Evolutionary conservation across 2,888 invertebrate genomes (phyloP), one percentile per base, ranked within the genome.

Genomic region (Eristalis intricaria): DNA sequence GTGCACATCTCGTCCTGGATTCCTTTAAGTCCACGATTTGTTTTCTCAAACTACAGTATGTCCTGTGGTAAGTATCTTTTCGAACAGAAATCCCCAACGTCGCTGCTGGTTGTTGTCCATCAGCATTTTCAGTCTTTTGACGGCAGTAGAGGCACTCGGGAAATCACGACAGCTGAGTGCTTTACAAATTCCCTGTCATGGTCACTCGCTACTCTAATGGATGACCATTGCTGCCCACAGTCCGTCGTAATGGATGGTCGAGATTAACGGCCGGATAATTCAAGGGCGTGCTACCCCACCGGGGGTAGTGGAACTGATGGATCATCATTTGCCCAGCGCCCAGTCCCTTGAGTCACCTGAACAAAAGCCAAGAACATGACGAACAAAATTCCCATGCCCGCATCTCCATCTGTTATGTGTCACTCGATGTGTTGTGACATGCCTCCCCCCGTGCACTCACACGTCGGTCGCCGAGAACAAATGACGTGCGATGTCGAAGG

Each of bases 401-500:
- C 58, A 26, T 19, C 10, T 8, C 8, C 32, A 10, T 32, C 64
- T 26, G 19, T 43, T 32, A 26, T 11, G n/a, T n/a, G 10, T 11
- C 15, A 60, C 19, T 22, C 4, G 22, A 22, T 35, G 5, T 10
- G 23, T 23, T 10, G 26, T 26, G 23, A 19, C 60, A 26, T 40
- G 26, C 26, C 5, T 2, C 11, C 38, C 15, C 13, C 26, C 23
- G 64, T 74, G 74, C 69, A 65, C 43, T n/a, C 50, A 71, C 84
- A 76, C 76, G 29, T 4, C 5, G 4, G n/a, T 26, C 26, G 26
- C 26, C 26, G 29, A 29, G 29, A 29, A 87, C 79, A 84, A 87
- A 75, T 84, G 75, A 74, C 79, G 66, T 73, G 64, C 11, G 58
- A 80, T 73, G 78, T 79, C 82, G 56, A 65, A 85, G 73, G 83